Percentiles rank a stretch among this genome's conserved stretches.
phyloP scores from a whole-genome alignment of 2,888 invertebrate genomes.

The Nymphalis urticae region DNA sequence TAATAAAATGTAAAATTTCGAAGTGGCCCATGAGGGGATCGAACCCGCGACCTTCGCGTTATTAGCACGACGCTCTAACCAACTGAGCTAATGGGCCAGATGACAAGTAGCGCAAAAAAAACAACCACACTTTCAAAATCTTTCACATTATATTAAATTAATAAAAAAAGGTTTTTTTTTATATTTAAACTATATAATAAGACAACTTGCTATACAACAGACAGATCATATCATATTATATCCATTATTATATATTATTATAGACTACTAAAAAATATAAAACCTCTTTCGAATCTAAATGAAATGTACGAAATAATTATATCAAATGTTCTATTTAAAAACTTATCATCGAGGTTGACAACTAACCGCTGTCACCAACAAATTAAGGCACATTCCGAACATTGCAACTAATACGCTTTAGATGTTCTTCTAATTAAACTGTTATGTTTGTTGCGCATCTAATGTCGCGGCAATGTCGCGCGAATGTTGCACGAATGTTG shows the following conservation, averaged over 20 bases:
- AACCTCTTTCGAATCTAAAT: no score
- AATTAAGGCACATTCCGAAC: slow-evolving; percentile 42
- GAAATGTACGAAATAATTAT: not conserved
- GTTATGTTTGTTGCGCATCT: slow-evolving; percentile 71
- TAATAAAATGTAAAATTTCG: no score
- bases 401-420: slow-evolving; percentile 65
- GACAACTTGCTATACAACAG: no score
- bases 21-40: slow-evolving; percentile 9
- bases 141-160: no score
- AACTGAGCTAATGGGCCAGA: slow-evolving; percentile 7
- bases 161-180: no score
- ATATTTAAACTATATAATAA: no score
- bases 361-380: slow-evolving; percentile 32
- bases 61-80: slow-evolving; percentile 12
- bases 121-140: slow-evolving; percentile 1
- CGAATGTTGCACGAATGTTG: slow-evolving; percentile 53
- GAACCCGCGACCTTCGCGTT: slow-evolving; percentile 13
- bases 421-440: slow-evolving; percentile 77
- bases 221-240: no score
- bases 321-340: not conserved
- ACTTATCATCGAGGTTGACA: not conserved
- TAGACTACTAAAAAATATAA: no score
- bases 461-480: slow-evolving; percentile 63
- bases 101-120: not conserved
- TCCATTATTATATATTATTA: no score